phyloP scores from a whole-genome alignment of 2,888 invertebrate species.

The Epiblema foenella region DNA sequence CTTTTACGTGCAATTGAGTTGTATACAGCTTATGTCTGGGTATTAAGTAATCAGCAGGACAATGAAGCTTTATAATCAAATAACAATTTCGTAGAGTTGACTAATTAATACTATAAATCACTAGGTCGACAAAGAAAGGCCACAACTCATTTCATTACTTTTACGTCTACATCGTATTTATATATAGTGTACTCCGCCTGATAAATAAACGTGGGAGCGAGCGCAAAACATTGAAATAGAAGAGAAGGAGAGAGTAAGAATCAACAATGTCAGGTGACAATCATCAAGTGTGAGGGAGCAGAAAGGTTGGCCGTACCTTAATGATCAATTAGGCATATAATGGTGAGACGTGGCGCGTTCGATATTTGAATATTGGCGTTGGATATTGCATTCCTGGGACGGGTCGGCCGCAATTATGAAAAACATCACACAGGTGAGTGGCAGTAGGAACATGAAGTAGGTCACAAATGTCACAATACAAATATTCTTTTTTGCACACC shows the following conservation, averaged over 20 bases:
- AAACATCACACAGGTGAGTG: slow-evolving; percentile 2
- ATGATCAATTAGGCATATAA: slow-evolving; percentile 11
- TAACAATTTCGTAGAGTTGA: too few relatives aligned
- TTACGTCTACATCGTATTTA: too few relatives aligned
- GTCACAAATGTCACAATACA: not conserved
- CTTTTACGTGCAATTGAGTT: slow-evolving; percentile 2
- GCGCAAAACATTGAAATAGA: too few relatives aligned
- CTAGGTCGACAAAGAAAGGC: too few relatives aligned
- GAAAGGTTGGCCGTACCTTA: not conserved
- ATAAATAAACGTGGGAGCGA: too few relatives aligned
- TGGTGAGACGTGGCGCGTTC: slow-evolving; percentile 21
- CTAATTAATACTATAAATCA: too few relatives aligned
- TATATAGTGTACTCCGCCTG: too few relatives aligned
- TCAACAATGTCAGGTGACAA: not conserved
- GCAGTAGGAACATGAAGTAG: slow-evolving; percentile 15
- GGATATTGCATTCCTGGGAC: slow-evolving; percentile 57
- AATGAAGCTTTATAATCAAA: too few relatives aligned
- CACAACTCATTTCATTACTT: too few relatives aligned
- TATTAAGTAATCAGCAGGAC: too few relatives aligned
- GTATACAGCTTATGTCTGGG: not conserved
- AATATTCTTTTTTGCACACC: too few relatives aligned
- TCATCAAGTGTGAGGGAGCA: not conserved
- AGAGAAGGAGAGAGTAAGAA: not conserved
- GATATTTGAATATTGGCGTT: slow-evolving; percentile 55
- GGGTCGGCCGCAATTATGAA: slow-evolving; percentile 51